Evolutionary conservation across 2,888 invertebrate species (phyloP).

Genomic region (Polymixis lichenea): DNA sequence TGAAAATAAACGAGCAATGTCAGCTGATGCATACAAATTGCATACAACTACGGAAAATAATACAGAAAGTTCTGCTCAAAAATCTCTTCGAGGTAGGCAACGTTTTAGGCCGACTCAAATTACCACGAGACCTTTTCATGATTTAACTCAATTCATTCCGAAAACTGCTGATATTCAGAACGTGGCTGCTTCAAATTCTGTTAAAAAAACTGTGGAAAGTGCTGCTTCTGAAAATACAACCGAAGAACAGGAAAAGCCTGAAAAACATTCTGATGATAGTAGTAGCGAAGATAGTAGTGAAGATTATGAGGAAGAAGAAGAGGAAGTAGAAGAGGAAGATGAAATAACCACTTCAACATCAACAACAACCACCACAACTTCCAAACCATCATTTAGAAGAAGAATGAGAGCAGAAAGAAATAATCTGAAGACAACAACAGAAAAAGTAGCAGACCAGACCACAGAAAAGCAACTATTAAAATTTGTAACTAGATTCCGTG

Average conservation of each 20-base stretch:
- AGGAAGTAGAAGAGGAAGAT: constrained; percentile 68
- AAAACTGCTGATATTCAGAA: constrained; percentile 71
- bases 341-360: constrained; percentile 63
- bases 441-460: constrained; percentile 63
- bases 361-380: constrained; percentile 76
- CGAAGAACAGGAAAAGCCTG: constrained; percentile 12
- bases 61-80: constrained; percentile 50
- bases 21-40: constrained; percentile 78
- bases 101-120: constrained; percentile 56
- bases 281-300: constrained; percentile 70
- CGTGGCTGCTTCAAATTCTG: constrained; percentile 74
- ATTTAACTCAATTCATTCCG: constrained; percentile 74
- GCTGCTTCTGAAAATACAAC: constrained; percentile 49
- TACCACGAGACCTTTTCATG: constrained; percentile 69
- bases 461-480: constrained; percentile 73
- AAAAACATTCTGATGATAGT: constrained; percentile 64
- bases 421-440: constrained; percentile 67
- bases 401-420: constrained; percentile 61
- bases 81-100: constrained; percentile 52
- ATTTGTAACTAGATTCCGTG: constrained; percentile 81
- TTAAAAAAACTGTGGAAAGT: constrained; percentile 68
- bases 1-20: constrained; percentile 79
- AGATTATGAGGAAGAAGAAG: constrained; percentile 69
- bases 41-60: constrained; percentile 65
- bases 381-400: constrained; percentile 73